Evolutionary conservation across 2,888 invertebrate species (phyloP).

Genomic region (Agrochola circellaris): DNA sequence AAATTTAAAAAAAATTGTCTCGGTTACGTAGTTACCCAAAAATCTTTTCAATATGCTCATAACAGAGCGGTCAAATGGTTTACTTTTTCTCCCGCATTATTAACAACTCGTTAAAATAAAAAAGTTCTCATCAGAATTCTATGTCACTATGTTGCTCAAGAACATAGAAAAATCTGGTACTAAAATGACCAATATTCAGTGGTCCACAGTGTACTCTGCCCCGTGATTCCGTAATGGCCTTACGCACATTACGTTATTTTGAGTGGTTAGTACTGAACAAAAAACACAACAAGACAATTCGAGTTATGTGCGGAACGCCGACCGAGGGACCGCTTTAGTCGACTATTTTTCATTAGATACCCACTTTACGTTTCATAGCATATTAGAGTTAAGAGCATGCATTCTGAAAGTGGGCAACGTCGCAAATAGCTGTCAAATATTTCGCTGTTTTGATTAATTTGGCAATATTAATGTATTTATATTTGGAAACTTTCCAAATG

Average conservation of each 20-base stretch:
- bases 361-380: constrained; percentile 7
- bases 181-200: constrained; percentile 15
- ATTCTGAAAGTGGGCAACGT: no score
- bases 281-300: constrained; percentile 78
- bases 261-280: constrained; percentile 79
- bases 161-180: background rate
- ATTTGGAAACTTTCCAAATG: no score
- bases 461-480: no score
- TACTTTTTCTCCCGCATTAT: background rate
- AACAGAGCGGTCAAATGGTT: background rate
- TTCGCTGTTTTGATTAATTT: no score
- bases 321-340: constrained; percentile 49
- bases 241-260: constrained; percentile 84
- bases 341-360: constrained; percentile 49
- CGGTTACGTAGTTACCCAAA: background rate
- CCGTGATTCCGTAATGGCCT: constrained; percentile 76
- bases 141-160: background rate
- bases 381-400: background rate
- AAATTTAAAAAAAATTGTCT: background rate
- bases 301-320: constrained; percentile 77
- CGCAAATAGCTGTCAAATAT: no score
- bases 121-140: background rate
- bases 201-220: constrained; percentile 64
- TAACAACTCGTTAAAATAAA: background rate
- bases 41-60: background rate